These are phyloP conservation scores for Pissodes strobi DNA, from an alignment of 1,140 invertebrate genomes.

Conservation along the genomic window DNA sequence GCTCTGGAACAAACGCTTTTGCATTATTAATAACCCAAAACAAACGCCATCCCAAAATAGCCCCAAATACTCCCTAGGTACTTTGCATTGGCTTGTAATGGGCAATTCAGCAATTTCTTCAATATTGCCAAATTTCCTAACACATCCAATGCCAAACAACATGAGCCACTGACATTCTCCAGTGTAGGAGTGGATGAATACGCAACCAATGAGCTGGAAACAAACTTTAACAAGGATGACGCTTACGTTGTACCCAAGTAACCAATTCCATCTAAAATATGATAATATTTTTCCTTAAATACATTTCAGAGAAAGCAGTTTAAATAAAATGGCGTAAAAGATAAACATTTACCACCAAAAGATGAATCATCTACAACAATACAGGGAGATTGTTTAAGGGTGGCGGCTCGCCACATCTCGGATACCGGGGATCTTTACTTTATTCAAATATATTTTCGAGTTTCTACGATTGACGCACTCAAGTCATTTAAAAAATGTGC, in stretches of 20 bases:
- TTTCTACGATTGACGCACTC: no score
- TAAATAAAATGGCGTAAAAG: background rate
- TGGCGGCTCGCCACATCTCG: no score
- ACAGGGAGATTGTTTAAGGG: no score
- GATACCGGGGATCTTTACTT: no score
- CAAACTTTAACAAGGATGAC: constrained; percentile 87
- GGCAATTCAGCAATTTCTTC: constrained; percentile 13
- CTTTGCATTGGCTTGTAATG: constrained; percentile 61
- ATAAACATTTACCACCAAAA: no score
- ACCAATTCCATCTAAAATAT: constrained; percentile 81
- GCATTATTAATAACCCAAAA: constrained; percentile 89
- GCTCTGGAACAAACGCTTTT: constrained; percentile 88
- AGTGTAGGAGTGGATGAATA: constrained; percentile 73
- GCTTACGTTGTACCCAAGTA: constrained; percentile 86
- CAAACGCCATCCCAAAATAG: constrained; percentile 94
- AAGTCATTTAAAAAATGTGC: no score
- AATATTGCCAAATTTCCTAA: constrained; percentile 67
- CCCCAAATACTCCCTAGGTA: constrained; percentile 79
- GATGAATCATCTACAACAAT: no score
- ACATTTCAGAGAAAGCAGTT: background rate
- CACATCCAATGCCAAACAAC: constrained; percentile 86
- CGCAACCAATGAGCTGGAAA: constrained; percentile 87
- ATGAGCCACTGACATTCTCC: constrained; percentile 82
- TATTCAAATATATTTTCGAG: no score
- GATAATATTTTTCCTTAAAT: background rate